These are phyloP conservation scores for Melanotaenia maccullochi DNA, from an alignment of 2,797 vertebrate species.

Conservation along the genomic window DNA sequence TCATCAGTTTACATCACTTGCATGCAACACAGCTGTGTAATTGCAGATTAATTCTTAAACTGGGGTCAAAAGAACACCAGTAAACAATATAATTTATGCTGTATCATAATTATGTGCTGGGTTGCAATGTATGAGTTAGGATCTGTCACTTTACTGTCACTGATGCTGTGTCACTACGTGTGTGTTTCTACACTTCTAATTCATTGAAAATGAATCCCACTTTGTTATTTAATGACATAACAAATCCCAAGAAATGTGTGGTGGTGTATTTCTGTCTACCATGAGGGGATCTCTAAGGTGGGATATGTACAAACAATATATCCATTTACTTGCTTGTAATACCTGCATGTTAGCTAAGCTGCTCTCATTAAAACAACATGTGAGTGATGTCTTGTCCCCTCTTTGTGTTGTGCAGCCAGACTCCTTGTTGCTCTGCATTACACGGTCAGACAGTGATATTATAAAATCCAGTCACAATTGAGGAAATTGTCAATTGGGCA, in stretches of 20 bases:
- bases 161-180: too few species aligned
- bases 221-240: background rate
- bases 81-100: background rate
- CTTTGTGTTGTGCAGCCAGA: background rate
- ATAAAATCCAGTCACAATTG: background rate
- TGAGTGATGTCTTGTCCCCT: background rate
- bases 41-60: too few species aligned
- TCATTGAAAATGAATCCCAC: background rate
- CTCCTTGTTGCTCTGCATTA: constrained; percentile 12
- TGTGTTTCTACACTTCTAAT: background rate
- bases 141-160: too few species aligned
- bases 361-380: background rate
- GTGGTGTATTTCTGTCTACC: background rate
- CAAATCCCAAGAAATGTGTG: background rate
- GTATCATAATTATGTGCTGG: too few species aligned
- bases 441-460: background rate
- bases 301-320: background rate
- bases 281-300: background rate
- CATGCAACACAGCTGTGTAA: too few species aligned
- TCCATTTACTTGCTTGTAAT: too few species aligned
- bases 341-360: background rate
- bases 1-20: background rate
- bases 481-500: background rate
- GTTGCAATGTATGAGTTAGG: too few species aligned
- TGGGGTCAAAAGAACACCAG: background rate